phyloP scores from a whole-genome alignment of 64 coral and sea anemone genomes.

The Pocillopora damicornis region DNA sequence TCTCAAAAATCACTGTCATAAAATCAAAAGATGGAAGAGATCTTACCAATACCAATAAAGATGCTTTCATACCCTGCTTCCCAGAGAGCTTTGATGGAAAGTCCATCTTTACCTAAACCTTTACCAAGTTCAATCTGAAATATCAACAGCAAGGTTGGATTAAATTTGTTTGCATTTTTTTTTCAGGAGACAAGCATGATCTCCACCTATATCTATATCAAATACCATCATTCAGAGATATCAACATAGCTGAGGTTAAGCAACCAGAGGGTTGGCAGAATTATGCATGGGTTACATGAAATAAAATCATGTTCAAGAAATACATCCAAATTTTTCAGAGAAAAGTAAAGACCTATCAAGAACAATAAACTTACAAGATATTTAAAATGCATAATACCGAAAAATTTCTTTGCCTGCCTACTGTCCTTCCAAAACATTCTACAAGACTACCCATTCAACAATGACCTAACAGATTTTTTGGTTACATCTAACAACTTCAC shows the following conservation, averaged over 20 bases:
- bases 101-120: slow-evolving; percentile 53
- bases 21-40: neutral
- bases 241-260: neutral
- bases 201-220: neutral
- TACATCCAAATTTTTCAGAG: too few species aligned
- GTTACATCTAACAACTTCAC: too few species aligned
- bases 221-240: neutral
- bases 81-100: slow-evolving; percentile 66
- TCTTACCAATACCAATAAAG: slow-evolving; percentile 95
- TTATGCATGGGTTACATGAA: too few species aligned
- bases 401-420: too few species aligned
- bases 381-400: too few species aligned
- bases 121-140: slow-evolving; percentile 81
- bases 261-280: too few species aligned
- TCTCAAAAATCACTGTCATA: neutral
- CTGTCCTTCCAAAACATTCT: too few species aligned
- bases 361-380: too few species aligned
- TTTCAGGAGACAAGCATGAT: neutral
- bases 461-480: too few species aligned
- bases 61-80: slow-evolving; percentile 66
- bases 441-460: too few species aligned
- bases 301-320: too few species aligned
- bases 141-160: neutral
- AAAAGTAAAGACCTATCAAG: too few species aligned
- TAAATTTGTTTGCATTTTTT: neutral